Conservation (phyloP, 2,888 invertebrate species). For the Ectemnius lituratus region DNA sequence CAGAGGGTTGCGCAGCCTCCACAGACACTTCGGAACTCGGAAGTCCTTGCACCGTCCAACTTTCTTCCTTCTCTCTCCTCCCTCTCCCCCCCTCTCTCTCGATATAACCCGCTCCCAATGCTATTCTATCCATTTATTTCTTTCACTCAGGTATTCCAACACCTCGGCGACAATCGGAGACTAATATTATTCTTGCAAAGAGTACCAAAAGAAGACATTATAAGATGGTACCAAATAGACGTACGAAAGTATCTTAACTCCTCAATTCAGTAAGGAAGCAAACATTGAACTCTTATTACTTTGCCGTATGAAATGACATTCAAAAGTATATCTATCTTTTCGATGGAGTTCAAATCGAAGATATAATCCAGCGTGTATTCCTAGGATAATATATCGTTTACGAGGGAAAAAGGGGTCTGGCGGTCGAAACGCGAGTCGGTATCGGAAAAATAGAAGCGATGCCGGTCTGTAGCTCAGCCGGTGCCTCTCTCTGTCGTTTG, state of each 20-base stretch:
- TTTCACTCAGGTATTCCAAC: not conserved
- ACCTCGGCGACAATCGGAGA: conserved; percentile 43
- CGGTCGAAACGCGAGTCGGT: no score
- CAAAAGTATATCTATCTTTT: no score
- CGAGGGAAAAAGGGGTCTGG: no score
- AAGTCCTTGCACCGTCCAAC: conserved; percentile 30
- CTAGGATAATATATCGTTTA: no score
- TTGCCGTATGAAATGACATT: no score
- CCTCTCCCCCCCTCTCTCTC: conserved; percentile 2
- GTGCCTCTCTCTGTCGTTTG: not conserved
- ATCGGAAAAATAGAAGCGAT: not conserved
- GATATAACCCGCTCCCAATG: conserved; percentile 20
- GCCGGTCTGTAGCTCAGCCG: not conserved
- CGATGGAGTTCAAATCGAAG: no score
- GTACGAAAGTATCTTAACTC: no score
- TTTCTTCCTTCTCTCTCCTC: conserved; percentile 9
- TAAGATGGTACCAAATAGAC: no score
- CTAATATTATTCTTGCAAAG: conserved; percentile 55
- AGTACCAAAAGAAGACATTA: conserved; percentile 30
- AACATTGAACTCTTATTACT: no score
- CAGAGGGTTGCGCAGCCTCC: conserved; percentile 22
- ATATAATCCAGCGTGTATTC: no score
- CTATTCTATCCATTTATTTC: conserved; percentile 19
- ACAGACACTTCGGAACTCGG: conserved; percentile 47
- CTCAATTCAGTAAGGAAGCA: no score